These are phyloP conservation scores for Chelonia mydas DNA, from an alignment of 2,797 vertebrate species.

Conservation along the genomic window DNA sequence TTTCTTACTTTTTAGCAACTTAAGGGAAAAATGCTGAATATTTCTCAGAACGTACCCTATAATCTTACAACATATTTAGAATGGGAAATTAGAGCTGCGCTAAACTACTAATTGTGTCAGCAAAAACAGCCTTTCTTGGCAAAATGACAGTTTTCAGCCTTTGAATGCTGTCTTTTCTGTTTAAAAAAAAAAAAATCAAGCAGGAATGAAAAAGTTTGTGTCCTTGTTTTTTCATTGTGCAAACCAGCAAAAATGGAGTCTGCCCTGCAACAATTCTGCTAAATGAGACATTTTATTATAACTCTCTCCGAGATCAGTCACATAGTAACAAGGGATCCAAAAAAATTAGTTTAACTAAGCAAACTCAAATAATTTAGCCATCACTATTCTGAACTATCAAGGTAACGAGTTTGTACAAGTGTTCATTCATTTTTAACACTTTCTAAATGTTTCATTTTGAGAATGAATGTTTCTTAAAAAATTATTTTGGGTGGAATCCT, in stretches of 20 bases:
- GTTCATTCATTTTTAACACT: constrained; percentile 35
- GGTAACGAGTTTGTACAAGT: constrained; percentile 33
- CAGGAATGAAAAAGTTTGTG: constrained; percentile 62
- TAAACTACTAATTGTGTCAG: constrained; percentile 70
- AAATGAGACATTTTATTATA: constrained; percentile 52
- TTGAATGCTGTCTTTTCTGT: constrained; percentile 64
- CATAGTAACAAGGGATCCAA: constrained; percentile 16
- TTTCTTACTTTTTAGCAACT: constrained; percentile 68
- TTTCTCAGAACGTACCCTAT: constrained; percentile 69
- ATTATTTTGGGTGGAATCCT: not conserved
- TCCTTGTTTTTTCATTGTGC: constrained; percentile 52
- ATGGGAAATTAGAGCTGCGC: constrained; percentile 69
- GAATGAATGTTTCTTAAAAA: not conserved
- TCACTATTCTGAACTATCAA: not conserved
- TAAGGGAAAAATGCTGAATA: constrained; percentile 58
- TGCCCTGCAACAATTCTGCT: constrained; percentile 45
- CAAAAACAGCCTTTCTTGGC: constrained; percentile 73
- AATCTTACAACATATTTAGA: constrained; percentile 74
- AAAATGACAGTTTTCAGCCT: constrained; percentile 72
- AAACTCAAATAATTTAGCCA: constrained; percentile 53
- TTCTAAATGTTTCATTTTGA: accelerated
- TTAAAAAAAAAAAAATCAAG: constrained; percentile 24
- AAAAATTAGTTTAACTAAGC: constrained; percentile 21
- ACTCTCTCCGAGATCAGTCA: constrained; percentile 38
- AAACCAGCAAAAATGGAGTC: constrained; percentile 68